Base-by-base conservation (phyloP, 2,888 invertebrate species). In the Oxyteleia sp. region DNA sequence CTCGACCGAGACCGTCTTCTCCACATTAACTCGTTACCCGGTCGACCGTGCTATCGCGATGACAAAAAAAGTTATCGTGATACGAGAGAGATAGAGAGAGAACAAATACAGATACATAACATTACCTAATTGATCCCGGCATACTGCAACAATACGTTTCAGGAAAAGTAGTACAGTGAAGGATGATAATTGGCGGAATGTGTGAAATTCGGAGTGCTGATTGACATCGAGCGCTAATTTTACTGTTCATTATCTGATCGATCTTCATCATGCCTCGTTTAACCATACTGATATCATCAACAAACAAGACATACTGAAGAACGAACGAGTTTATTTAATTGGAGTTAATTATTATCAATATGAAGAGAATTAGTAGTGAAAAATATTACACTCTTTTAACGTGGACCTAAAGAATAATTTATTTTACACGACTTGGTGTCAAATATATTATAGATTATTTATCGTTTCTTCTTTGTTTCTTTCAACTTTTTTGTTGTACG, bases 91-190 rank as follows among this genome's bases (percentile, higher is more conserved):
- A 75, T 43, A 63, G 53, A 61, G 49, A 68, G 45, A 51, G 61
- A 63, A 38, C 85, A 87, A 87, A 88, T 87, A 90, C 87, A 89
- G 84, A 90, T 84, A 89, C 87, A 86, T 89, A 89, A 89, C 87
- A 87, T 92, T 91, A 92, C 91, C 92, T 89, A 92, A 91, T 89
- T 89, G 83, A 88, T 91, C 90, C 91, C 89, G 89, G 91, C 89
- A 88, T 89, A 91, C 91, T 91, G 90, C 86, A 91, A 90, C 88
- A 89, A 91, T 87, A 88, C 85, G 79, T 86, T 87, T 88, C 63
- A 86, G 84, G 84, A 80, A 75, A 71, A 69, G 29, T 57, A 80
- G 49, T 57, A 57, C 13, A 80, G 35, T 61, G 49, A 20, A 72
- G 47, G 68, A 81, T 68, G 53, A 63, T 74, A 53, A 47, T 68